These are phyloP conservation scores for Endomychus coccineus DNA, from an alignment of 2,888 invertebrate species.

Conservation along the genomic window DNA sequence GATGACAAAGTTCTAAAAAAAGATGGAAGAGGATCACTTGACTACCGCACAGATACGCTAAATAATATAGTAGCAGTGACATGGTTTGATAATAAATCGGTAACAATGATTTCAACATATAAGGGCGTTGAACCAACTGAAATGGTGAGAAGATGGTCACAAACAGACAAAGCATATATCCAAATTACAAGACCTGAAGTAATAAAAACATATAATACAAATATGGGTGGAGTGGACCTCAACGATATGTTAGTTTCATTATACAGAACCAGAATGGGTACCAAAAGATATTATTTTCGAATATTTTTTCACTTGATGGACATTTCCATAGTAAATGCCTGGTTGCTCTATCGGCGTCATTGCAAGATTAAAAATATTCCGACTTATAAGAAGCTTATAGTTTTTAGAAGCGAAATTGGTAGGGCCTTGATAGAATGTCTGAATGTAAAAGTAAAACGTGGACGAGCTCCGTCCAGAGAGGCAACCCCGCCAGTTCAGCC, in stretches of 20 bases:
- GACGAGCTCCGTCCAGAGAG: no score
- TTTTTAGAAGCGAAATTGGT: no score
- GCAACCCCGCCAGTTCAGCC: no score
- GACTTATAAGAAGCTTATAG: no score
- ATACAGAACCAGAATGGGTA: constrained; percentile 10
- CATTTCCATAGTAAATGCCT: constrained; percentile 14
- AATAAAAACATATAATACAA: constrained; percentile 14
- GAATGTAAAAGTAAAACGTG: no score
- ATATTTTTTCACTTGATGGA: constrained; percentile 15
- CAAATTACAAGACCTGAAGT: constrained; percentile 14
- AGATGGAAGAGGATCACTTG: constrained; percentile 16
- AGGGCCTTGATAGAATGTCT: no score
- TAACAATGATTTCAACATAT: constrained; percentile 17
- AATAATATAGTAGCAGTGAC: constrained; percentile 18
- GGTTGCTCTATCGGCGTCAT: constrained; percentile 14
- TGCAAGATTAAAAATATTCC: no score
- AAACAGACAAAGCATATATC: constrained; percentile 15
- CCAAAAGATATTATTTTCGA: constrained; percentile 13
- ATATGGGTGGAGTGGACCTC: constrained; percentile 19
- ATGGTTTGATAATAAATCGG: constrained; percentile 19
- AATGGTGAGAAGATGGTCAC: constrained; percentile 15
- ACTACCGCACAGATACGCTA: constrained; percentile 9
- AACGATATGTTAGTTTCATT: constrained; percentile 13
- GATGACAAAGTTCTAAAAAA: constrained; percentile 15
- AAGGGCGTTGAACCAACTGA: constrained; percentile 17